Evolutionary conservation across 2,888 invertebrate genomes (phyloP).

Genomic region (Lasioglossum pauxillum): DNA sequence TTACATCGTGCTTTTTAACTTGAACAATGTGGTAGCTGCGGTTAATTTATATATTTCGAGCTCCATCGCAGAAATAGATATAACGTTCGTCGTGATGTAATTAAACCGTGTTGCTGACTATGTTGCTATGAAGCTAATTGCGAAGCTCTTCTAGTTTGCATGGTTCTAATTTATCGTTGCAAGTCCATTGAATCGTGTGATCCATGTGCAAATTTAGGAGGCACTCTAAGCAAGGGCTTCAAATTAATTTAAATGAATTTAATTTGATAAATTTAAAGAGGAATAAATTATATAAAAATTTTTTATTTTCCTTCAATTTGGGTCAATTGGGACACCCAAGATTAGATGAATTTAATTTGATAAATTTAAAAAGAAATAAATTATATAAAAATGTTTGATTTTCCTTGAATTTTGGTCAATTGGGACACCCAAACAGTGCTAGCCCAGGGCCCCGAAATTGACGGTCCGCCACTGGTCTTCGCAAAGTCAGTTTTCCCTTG

Average conservation of each 20-base stretch:
- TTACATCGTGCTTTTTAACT: slow-evolving; percentile 57
- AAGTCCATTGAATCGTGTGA: not conserved
- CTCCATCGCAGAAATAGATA: slow-evolving; percentile 57
- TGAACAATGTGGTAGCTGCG: slow-evolving; percentile 48
- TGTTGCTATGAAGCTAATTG: not conserved
- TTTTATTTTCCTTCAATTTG: too few relatives aligned
- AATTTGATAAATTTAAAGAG: too few relatives aligned
- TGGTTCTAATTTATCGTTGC: not conserved
- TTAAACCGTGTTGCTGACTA: not conserved
- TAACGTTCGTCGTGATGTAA: slow-evolving; percentile 48
- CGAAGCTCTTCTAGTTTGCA: not conserved
- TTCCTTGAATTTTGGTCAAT: too few relatives aligned
- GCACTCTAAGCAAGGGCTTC: not conserved
- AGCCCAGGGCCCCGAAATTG: too few relatives aligned
- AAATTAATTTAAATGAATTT: too few relatives aligned
- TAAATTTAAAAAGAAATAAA: too few relatives aligned
- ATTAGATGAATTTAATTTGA: too few relatives aligned
- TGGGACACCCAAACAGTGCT: too few relatives aligned
- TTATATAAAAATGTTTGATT: too few relatives aligned
- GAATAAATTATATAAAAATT: too few relatives aligned
- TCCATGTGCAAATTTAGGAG: not conserved
- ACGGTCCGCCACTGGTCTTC: not conserved
- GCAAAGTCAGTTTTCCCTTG: not conserved
- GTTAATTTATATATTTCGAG: slow-evolving; percentile 54
- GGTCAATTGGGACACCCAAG: too few relatives aligned